Evolutionary conservation across 2,888 invertebrate genomes (phyloP).

Genomic region (Tipula lateralis): DNA sequence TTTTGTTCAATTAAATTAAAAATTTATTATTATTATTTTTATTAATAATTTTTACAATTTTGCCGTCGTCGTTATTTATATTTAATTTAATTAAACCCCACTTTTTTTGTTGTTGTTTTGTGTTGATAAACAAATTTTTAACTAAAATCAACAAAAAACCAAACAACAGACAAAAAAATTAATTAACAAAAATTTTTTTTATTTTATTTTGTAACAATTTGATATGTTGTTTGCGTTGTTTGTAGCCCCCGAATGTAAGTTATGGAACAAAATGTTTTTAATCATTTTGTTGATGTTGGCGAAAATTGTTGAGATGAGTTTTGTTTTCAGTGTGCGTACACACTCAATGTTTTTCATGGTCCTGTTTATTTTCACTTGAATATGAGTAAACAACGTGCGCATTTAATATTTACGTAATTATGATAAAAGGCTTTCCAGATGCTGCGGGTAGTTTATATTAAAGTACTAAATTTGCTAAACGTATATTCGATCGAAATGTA

Average conservation of each 20-base stretch:
- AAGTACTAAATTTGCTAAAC: too few species aligned
- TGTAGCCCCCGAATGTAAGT: background rate
- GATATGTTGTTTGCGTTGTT: too few species aligned
- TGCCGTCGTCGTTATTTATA: background rate
- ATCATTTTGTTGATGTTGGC: background rate
- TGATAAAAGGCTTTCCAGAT: background rate
- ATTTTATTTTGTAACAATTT: background rate
- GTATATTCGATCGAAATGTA: too few species aligned
- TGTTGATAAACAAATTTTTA: background rate
- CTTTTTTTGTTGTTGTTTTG: background rate
- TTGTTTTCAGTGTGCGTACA: background rate
- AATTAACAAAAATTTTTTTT: background rate
- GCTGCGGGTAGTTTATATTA: background rate
- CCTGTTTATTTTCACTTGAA: background rate
- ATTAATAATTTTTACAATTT: background rate
- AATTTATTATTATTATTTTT: background rate
- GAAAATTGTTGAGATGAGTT: background rate
- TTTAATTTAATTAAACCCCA: background rate
- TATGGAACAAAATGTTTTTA: background rate
- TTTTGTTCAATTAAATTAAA: constrained; percentile 14
- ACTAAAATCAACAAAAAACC: background rate
- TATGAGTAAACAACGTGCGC: background rate
- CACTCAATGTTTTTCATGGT: background rate
- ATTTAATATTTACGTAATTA: background rate
- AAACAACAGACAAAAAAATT: background rate